phyloP scores from a whole-genome alignment of 1,140 invertebrate genomes.

The Papilio aristodemus region DNA sequence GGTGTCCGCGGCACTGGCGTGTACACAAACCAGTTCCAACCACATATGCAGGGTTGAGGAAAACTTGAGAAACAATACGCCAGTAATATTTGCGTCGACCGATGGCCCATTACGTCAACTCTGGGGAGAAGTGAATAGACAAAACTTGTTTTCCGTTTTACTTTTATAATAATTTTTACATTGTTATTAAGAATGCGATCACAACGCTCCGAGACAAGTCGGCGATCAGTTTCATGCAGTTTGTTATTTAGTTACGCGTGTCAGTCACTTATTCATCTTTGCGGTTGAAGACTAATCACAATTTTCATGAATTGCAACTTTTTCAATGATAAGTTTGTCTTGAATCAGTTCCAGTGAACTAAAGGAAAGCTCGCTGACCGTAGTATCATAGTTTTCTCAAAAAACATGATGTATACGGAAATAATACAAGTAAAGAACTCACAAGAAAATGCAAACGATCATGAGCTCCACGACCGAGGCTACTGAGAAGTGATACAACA shows the following conservation, averaged over 20 bases:
- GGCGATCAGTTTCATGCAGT: background rate
- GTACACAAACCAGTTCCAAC: background rate
- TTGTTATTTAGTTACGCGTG: background rate
- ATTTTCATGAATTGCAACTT: background rate
- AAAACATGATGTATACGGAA: too few species aligned
- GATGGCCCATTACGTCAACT: constrained; percentile 19
- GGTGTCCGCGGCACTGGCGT: background rate
- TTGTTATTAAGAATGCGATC: constrained; percentile 1
- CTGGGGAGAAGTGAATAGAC: constrained; percentile 4
- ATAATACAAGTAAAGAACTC: too few species aligned
- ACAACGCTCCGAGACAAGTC: background rate
- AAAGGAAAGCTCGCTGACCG: too few species aligned
- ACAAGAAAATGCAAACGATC: too few species aligned
- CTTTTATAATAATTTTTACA: background rate
- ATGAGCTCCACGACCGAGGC: too few species aligned
- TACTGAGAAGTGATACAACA: too few species aligned
- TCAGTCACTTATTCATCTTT: background rate
- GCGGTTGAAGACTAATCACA: background rate
- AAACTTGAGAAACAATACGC: constrained; percentile 1
- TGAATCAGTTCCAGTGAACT: too few species aligned
- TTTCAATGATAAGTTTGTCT: too few species aligned
- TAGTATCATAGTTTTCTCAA: too few species aligned
- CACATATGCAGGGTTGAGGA: background rate
- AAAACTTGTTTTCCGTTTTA: constrained; percentile 7
- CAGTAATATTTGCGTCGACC: constrained; percentile 1